A percentile compares a stretch with the other conserved stretches of the same genome.
Conservation (phyloP, 2,797 vertebrate species). For the Trematomus bernacchii region DNA sequence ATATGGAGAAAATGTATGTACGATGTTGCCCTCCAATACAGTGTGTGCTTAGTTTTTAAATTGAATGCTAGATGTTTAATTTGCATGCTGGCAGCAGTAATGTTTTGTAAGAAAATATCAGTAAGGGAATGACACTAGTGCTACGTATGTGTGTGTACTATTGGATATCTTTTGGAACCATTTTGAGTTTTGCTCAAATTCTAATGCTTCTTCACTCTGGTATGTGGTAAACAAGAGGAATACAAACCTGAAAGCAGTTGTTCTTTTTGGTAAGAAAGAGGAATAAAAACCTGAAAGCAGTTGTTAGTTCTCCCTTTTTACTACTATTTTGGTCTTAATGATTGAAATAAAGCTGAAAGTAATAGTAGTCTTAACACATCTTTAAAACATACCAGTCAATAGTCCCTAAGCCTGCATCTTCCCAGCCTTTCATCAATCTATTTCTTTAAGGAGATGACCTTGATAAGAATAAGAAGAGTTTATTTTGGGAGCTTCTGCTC, state of each 20-base stretch:
- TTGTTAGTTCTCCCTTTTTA: conserved; percentile 18
- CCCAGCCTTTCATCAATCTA: conserved; percentile 20
- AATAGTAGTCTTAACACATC: not conserved
- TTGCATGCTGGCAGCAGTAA: not conserved
- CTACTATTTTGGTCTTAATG: not conserved
- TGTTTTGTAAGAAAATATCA: not conserved
- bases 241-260: conserved; percentile 7
- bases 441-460: conserved; percentile 59
- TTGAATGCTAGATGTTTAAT: not conserved
- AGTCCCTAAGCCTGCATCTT: not conserved
- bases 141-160: conserved; percentile 29
- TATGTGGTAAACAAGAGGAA: conserved; percentile 19
- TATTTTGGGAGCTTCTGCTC: conserved; percentile 51
- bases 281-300: conserved; percentile 32
- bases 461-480: conserved; percentile 48
- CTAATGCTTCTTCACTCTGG: conserved; percentile 1
- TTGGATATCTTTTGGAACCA: no score
- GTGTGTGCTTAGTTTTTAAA: not conserved
- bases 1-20: conserved; percentile 1
- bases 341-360: not conserved
- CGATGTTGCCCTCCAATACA: not conserved
- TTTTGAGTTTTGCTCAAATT: no score
- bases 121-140: not conserved
- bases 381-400: not conserved
- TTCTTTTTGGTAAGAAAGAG: not conserved